Evolutionary conservation across 35 echinoderm and acorn worm species (phyloP), one percentile per base, ranked within the genome.

Genomic region (Ophiothrix spiculata): DNA sequence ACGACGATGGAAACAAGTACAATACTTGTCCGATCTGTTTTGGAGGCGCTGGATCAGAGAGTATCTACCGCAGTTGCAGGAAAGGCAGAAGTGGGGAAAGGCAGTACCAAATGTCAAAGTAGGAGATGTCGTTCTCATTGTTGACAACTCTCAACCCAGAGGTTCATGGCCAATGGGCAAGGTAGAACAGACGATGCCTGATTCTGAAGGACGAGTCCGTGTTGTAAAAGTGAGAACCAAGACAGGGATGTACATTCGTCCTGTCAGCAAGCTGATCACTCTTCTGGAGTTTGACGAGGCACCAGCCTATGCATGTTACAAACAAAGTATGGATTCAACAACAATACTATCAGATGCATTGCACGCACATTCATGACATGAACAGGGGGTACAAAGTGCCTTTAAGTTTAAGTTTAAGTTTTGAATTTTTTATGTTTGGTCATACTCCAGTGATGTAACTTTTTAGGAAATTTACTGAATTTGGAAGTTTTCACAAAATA

Each of bases 31-130:
- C 25, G 45, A 83, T 37, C 37, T 94, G 3, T 94, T 90, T 38
- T 94, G 92, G 92, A 69, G 56, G 6, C 28, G 88, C 25, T 94
- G 92, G 92, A 25, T 77, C 28, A 64, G 63, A 49, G 80, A 90
- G 75, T 90, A 90, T 64, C 75, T 94, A 31, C 92, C 92, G 17
- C 13, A 31, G 37, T 69, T 90, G 16, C 82, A 90, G 77, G 36
- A 87, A 15, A 39, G 83, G 32, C 88, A 90, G 75, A 90, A 85
- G 39, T 90, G 88, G 88, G 19, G 37, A 35, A 37, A 56, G 69
- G 33, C 33, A 38, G 32, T 35, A 33, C 32, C 31, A 75, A 90
- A 90, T 31, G 10, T 90, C 23, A 12, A 83, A 29, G 17, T 38
- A 39, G 80, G 64, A 16, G 80, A 90, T 39, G 32, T 90, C 38